Base-by-base conservation (phyloP, 2,113 vertebrate species). In the Fukomys damarensis region DNA sequence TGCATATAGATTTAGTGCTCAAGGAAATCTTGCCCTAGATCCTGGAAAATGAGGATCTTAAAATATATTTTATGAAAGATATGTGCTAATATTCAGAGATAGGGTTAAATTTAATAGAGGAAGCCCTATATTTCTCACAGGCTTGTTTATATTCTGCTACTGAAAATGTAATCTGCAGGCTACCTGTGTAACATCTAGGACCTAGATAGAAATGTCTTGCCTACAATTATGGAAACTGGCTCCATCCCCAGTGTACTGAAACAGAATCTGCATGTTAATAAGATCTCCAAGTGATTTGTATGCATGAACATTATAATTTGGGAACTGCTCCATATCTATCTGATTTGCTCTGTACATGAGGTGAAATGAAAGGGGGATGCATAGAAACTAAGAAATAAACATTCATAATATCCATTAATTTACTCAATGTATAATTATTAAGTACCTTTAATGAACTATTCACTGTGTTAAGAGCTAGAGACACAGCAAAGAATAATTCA, bases 1-100 rank as follows among this genome's bases (percentile, higher is more conserved):
- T 82, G 49, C 7, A 30, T 17, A 38, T 10, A 89, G 6, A 38
- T 63, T 94, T 82, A 85, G 20, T 80, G 28, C 4, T 24, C 16
- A 38, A 84, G 59, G 16, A 72, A 24, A 6, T 85, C 59, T 83
- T 87, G 77, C 46, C 12, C 12, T 54, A 96, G 58, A 88, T 8
- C 3, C 30, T 83, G 20, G 46, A 76, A 89, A 92, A 32, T 46
- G 90, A 94, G 26, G 2, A 46, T 92, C 26, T 59, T 94, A 61
- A 89, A 96, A 81, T 10, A 65, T 26, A 70, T 89, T 93, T 93
- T 89, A 58, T 81, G 63, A 95, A 91, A 92, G 58, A 49, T 17
- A 38, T 43, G 4, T 79, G 38, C 26, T 96, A 7, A 79, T 86
- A 28, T 91, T 54, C n/a, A 56, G 61, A 35, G 14, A 13, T 58